Conservation (phyloP, 1,140 invertebrate species). For the Popillia japonica region DNA sequence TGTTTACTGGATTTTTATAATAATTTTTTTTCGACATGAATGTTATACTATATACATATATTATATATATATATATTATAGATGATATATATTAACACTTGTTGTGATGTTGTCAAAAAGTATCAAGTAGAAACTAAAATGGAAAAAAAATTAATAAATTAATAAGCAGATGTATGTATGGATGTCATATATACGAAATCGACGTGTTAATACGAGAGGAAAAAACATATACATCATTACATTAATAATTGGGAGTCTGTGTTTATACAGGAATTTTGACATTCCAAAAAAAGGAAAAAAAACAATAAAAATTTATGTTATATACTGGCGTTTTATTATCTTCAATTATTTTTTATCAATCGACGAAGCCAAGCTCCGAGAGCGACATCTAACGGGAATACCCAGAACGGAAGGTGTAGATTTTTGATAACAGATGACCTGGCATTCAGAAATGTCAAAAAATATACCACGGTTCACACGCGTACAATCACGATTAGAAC, state of each 20-base stretch:
- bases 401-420: no score
- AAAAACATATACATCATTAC: constrained; percentile 16
- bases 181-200: constrained; percentile 23
- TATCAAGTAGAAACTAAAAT: constrained; percentile 2
- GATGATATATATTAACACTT: constrained; percentile 9
- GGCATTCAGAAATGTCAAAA: no score
- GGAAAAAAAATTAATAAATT: no score
- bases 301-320: constrained; percentile 23
- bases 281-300: constrained; percentile 23
- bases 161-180: background rate
- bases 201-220: no score
- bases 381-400: no score
- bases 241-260: constrained; percentile 5
- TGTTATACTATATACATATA: no score
- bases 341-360: background rate
- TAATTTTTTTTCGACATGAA: constrained; percentile 25
- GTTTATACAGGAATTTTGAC: constrained; percentile 9
- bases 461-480: no score
- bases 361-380: no score
- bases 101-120: constrained; percentile 30
- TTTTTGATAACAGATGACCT: background rate
- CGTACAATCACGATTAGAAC: no score
- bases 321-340: background rate
- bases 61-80: constrained; percentile 13
- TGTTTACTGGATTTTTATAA: constrained; percentile 24